Evolutionary conservation across 1,140 invertebrate species (phyloP), one percentile per base, ranked within the genome.

Genomic region (Brachionus koreanus): DNA sequence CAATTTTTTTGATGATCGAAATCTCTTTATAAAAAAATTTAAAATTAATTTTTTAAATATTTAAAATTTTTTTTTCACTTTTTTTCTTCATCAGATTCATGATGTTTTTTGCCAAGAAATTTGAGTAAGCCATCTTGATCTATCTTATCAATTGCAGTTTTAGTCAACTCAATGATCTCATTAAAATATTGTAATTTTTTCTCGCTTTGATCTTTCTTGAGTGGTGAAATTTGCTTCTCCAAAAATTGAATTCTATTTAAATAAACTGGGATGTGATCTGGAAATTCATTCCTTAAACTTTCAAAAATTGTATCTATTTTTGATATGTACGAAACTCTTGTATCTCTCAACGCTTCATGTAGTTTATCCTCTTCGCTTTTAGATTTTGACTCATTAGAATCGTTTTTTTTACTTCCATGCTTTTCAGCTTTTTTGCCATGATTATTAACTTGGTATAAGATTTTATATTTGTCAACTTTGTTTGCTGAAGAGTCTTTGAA

Each of bases 101-200:
- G 86, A 95, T 94, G 72, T 90, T 91, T 87, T 95, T 95, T 82
- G 0, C 94, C 94, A 83, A 93, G 92, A 85, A 92, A 93, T 0
- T 92, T 91, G 0, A 95, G 88, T 37, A 95, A 85, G 84, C 86
- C 85, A n/a, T 91, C 91, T 83, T 92, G 90, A 87, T 95, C 92
- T n/a, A 95, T 91, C 63, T 90, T 90, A 3, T 90, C 89, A 29
- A 95, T 91, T 0, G 94, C 91, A 85, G 91, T 89, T 69, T 93
- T 91, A 9, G 92, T 90, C 0, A 93, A 86, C 10, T 89, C 86
- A 10, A 93, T 85, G 0, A 90, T 88, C 49, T 88, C 87, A 67
- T 77, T 69, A 16, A 86, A 79, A 81, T 84, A 85, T 43, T 86
- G 85, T 33, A 83, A 52, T 65, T 84, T 84, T 6, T 86, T 84